Base-by-base conservation (phyloP, 2,888 invertebrate species). In the Eurois occulta region DNA sequence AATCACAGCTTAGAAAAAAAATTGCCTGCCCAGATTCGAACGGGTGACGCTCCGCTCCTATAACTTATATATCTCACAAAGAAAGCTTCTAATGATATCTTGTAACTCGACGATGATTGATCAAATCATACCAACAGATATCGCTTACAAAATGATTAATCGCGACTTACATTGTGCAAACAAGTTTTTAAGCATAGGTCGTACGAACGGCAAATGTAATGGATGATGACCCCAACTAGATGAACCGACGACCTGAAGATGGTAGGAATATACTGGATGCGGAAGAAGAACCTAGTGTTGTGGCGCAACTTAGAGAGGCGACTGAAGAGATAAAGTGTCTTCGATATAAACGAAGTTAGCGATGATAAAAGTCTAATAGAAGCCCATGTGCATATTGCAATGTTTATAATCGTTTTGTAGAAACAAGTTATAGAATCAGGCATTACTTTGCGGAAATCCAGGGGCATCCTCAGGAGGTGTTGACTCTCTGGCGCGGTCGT, bases 221-320 rank as follows among this genome's bases (percentile, higher is more conserved):
- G 46, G 16, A 18, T 43, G 28, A 46, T 84, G 81, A 81, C 80
- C 80, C 55, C 64, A 13, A 62, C 52, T 28, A 55, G 71, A 69
- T 85, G 62, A 85, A 52, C 85, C 8, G 7, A 32, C 46, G 75
- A 83, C 85, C 81, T 85, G 68, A 75, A 75, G 72, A 81, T 68
- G 48, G 38, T 55, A 46, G 32, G 24, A 60, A 67, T 16, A 41
- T 48, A 85, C 52, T 85, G 81, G 82, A 85, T 75, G 71, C 85
- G 85, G 82, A 85, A 83, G 71, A 52, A 32, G 41, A 35, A 38
- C 28, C 8, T 28, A 35, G 28, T 62, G 32, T 35, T n/a, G 24
- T 82, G 80, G 46, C 21, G 74, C 55, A 82, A 82, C 18, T 24
- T 55, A 35, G 24, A 52, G 24, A 52, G 41, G 38, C 13, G 11